Evolutionary conservation across 2,888 invertebrate species (phyloP).

Genomic region (Harpagoxenus sublaevis): DNA sequence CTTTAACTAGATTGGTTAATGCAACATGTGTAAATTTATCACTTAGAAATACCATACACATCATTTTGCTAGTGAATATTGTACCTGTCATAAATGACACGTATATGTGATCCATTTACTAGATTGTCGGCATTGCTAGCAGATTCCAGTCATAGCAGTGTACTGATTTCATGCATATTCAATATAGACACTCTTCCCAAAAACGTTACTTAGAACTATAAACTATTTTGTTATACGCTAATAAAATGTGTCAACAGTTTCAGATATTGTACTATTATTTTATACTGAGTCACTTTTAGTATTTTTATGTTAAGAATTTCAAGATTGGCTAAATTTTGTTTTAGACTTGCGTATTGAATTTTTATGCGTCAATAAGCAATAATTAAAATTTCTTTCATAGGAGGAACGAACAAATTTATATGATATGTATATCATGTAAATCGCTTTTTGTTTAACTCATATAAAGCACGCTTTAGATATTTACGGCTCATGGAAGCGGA

Average conservation of each 20-base stretch:
- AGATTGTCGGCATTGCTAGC: constrained; percentile 7
- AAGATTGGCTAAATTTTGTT: not conserved
- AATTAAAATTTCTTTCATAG: constrained; percentile 19
- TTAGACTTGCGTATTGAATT: not conserved
- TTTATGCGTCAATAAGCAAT: not conserved
- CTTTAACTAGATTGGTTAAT: not conserved
- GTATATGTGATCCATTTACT: not conserved
- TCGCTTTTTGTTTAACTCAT: not conserved
- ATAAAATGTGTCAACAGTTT: not conserved
- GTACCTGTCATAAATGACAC: not conserved
- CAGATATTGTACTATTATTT: not conserved
- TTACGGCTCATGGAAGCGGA: not conserved
- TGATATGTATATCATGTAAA: not conserved
- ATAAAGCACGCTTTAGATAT: constrained; percentile 1
- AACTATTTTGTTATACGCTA: not conserved
- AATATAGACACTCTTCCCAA: not conserved
- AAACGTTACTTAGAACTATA: not conserved
- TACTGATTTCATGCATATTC: constrained; percentile 9
- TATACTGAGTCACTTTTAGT: not conserved
- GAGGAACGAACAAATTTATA: not conserved
- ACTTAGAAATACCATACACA: not conserved
- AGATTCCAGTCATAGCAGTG: constrained; percentile 2
- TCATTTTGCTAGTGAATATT: not conserved
- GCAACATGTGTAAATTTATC: not conserved
- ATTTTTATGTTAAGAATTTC: not conserved